Conservation (phyloP, 2,797 vertebrate species). For the Thamnophis elegans region DNA sequence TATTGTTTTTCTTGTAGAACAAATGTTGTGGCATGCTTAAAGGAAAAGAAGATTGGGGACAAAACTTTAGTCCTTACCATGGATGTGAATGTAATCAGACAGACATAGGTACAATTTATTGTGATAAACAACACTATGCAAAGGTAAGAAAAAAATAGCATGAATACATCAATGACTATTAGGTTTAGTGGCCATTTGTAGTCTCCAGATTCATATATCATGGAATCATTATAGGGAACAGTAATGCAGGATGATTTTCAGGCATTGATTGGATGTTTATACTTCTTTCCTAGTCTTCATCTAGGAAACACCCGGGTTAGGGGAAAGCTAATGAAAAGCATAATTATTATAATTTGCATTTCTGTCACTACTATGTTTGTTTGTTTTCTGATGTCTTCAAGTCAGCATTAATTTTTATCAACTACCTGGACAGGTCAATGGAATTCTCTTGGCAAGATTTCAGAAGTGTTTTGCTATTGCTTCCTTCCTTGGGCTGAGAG, state of each 20-base stretch:
- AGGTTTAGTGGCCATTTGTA: neutral
- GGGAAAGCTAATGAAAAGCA: neutral
- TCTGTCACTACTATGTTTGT: neutral
- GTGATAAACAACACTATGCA: neutral
- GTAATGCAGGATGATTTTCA: neutral
- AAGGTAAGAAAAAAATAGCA: conserved; percentile 52
- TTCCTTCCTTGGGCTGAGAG: neutral
- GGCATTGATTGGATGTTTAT: neutral
- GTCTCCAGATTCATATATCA: neutral
- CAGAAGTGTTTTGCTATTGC: neutral
- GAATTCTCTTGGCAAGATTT: neutral
- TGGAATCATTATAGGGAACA: neutral
- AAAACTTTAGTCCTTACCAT: fast-evolving
- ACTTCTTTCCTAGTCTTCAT: neutral
- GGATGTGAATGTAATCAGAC: conserved; percentile 34
- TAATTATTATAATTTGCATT: neutral
- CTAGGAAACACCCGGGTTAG: neutral
- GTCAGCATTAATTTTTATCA: neutral
- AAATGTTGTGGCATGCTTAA: conserved; percentile 69
- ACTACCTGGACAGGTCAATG: neutral
- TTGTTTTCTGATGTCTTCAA: neutral
- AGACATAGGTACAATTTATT: fast-evolving
- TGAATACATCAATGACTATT: neutral
- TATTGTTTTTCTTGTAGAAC: conserved; percentile 58
- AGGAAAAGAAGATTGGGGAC: conserved; percentile 67